Evolutionary conservation across 2,888 invertebrate genomes (phyloP).

Genomic region (Drosophila limbata): DNA sequence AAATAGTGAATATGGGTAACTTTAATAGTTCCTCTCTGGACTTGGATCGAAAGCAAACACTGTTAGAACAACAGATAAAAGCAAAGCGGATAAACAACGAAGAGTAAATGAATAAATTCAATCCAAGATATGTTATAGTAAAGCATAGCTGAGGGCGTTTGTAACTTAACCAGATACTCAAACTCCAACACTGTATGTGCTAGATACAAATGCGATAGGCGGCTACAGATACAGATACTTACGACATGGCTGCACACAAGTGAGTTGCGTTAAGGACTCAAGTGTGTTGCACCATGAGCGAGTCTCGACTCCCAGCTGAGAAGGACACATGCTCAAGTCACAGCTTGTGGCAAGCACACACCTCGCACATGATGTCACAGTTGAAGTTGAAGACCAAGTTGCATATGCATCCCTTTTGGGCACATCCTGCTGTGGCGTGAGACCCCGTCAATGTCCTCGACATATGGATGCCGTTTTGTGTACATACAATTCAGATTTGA

Average conservation of each 20-base stretch:
- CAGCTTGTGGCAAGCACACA: constrained; percentile 14
- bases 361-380: constrained; percentile 18
- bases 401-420: background rate
- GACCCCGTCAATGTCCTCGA: constrained; percentile 17
- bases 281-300: constrained; percentile 29
- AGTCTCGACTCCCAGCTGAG: constrained; percentile 34
- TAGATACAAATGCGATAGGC: constrained; percentile 7
- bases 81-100: background rate
- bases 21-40: background rate
- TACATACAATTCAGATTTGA: background rate
- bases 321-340: constrained; percentile 31
- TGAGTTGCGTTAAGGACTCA: constrained; percentile 42
- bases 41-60: constrained; percentile 35
- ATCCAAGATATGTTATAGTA: constrained; percentile 6
- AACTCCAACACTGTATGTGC: constrained; percentile 1
- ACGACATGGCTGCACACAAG: constrained; percentile 12
- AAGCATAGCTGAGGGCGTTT: constrained; percentile 31
- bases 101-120: background rate
- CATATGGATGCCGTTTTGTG: constrained; percentile 54
- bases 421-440: constrained; percentile 4
- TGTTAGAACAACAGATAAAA: constrained; percentile 13
- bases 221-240: constrained; percentile 34
- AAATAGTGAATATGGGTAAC: constrained; percentile 13
- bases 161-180: constrained; percentile 20
- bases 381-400: constrained; percentile 35